Evolutionary conservation across 2,888 invertebrate species (phyloP), one percentile per base, ranked within the genome.

Genomic region (Ectobius pallidus): DNA sequence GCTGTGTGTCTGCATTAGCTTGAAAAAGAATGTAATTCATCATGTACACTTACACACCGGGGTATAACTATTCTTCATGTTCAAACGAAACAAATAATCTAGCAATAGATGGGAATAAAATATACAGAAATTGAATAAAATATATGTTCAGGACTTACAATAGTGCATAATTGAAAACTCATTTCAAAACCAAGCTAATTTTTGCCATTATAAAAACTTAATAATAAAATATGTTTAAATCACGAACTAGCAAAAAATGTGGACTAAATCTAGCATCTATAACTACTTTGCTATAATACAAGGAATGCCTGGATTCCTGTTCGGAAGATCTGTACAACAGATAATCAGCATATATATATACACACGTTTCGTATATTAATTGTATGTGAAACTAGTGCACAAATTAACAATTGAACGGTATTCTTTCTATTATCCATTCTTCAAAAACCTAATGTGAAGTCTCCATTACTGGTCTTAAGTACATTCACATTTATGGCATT

Each of bases 271-370:
- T 16, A 25, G 3, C 30, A 25, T 30, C 58, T 58, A 58, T n/a
- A 32, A 25, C 30, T 58, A 58, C 58, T 0, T 1, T 9, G 16
- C 9, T 58, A 30, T 58, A 25, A 14, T 58, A 30, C 58, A 58
- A 16, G 16, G 52, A 58, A 30, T 0, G n/a, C 2, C 0, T 30
- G 11, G 25, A 0, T 2, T 32, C 30, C 27, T 25, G 16, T 14
- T 58, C n/a, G n/a, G 14, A 58, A 58, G 58, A 58, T 58, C 30
- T 58, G 58, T 58, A 58, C 32, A 58, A n/a, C 3, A 16, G 58
- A 27, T 7, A 46, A 46, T n/a, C n/a, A 18, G 20, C 3, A 3
- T 49, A 55, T 55, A 20, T 55, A 55, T 22, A 55, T 16, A 55
- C 58, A 25, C 1, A 30, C 58, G n/a, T 2, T 27, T 2, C 25